Conservation (phyloP, 2,113 vertebrate genomes). For the Ceyx margarethae region DNA sequence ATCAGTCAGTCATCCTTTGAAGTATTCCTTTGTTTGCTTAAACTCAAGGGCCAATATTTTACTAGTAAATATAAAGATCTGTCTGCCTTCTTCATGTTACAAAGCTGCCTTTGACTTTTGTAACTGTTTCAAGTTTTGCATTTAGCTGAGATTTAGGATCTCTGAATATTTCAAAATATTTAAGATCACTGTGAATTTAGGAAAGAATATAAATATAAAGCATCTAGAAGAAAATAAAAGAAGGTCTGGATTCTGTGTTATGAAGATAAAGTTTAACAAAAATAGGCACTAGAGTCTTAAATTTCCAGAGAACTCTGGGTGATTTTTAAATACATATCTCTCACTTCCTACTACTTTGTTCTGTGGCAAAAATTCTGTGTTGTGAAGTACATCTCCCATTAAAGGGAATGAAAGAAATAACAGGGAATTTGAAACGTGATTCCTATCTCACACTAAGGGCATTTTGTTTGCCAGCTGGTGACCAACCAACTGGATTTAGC, state of each 20-base stretch:
- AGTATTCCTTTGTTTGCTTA: background rate
- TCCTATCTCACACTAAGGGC: background rate
- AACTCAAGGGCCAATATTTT: constrained; percentile 1
- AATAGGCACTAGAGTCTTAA: background rate
- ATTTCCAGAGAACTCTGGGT: background rate
- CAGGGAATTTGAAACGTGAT: background rate
- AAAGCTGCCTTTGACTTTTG: constrained; percentile 13
- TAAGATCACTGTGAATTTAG: background rate
- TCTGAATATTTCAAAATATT: background rate
- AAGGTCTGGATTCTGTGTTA: background rate
- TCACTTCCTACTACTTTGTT: background rate
- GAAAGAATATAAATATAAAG: background rate
- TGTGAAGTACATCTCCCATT: background rate
- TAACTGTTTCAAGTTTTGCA: background rate
- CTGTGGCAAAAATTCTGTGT: background rate
- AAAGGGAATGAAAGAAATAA: background rate
- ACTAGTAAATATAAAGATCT: background rate
- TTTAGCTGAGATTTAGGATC: background rate
- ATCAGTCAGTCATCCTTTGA: background rate
- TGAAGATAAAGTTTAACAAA: background rate
- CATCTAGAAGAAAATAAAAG: background rate
- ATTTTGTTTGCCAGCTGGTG: background rate
- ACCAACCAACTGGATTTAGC: background rate
- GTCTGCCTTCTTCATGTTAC: background rate
- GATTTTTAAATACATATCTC: background rate